These are phyloP conservation scores for Siniperca chuatsi DNA, from an alignment of 2,113 vertebrate genomes.

Conservation along the genomic window DNA sequence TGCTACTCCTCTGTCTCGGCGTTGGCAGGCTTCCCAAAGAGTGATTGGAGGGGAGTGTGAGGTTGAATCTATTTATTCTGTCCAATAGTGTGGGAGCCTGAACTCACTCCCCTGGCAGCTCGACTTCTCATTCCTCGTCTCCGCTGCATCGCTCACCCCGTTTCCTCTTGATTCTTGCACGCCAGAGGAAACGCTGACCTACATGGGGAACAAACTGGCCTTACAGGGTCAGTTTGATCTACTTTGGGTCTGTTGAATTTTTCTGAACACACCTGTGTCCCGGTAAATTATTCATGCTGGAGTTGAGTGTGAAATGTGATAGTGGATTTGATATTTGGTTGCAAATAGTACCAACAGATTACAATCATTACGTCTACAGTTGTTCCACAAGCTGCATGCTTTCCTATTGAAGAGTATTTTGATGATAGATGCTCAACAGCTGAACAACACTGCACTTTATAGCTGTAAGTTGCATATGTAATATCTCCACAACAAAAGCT, in stretches of 20 bases:
- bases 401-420: background rate
- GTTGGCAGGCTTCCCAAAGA: conserved; percentile 38
- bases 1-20: background rate
- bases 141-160: conserved; percentile 3
- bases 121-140: conserved; percentile 28
- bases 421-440: background rate
- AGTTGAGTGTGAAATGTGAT: conserved; percentile 27
- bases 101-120: conserved; percentile 75
- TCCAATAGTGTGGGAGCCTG: conserved; percentile 77
- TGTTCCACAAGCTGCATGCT: background rate
- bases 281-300: conserved; percentile 8
- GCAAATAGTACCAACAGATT: background rate
- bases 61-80: conserved; percentile 83
- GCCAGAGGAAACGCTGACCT: conserved; percentile 17
- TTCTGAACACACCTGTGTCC: background rate
- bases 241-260: background rate
- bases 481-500: background rate
- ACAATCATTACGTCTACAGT: background rate
- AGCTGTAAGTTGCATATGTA: background rate
- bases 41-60: conserved; percentile 40
- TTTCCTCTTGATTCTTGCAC: conserved; percentile 4
- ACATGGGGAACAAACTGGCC: conserved; percentile 14
- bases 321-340: background rate
- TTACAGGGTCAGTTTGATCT: background rate
- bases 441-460: background rate